Conservation (phyloP, 53 echinoderm and acorn worm genomes). For the Apostichopus leukothele region DNA sequence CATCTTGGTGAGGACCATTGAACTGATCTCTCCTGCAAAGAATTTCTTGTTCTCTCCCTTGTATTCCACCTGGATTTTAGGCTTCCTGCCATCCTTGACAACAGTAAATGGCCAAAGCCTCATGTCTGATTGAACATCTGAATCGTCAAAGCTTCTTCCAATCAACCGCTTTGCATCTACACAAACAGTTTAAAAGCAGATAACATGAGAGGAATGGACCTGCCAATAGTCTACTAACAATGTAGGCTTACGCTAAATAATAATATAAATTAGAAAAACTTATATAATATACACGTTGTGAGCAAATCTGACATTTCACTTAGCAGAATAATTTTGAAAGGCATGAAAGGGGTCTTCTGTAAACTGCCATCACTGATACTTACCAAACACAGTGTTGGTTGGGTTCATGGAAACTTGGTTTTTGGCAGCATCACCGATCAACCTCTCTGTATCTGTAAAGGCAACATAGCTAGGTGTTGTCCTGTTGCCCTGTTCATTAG, state of each 20-base stretch:
- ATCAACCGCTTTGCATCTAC: slow-evolving; percentile 92
- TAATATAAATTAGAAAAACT: too few species aligned
- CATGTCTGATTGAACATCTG: slow-evolving; percentile 66
- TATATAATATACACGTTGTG: too few species aligned
- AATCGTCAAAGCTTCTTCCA: slow-evolving; percentile 70
- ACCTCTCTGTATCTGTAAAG: slow-evolving; percentile 87
- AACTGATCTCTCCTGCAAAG: slow-evolving; percentile 85
- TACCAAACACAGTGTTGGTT: slow-evolving; percentile 90
- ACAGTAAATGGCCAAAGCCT: slow-evolving; percentile 79
- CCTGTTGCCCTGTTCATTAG: slow-evolving; percentile 93
- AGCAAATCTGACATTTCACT: too few species aligned
- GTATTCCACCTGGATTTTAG: slow-evolving; percentile 75
- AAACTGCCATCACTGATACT: not conserved
- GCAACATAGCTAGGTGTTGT: slow-evolving; percentile 93
- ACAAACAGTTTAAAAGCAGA: not conserved
- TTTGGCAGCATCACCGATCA: slow-evolving; percentile 91
- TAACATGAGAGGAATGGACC: too few species aligned
- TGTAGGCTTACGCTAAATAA: too few species aligned
- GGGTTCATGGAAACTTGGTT: slow-evolving; percentile 94
- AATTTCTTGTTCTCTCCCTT: slow-evolving; percentile 78
- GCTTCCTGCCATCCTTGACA: slow-evolving; percentile 58
- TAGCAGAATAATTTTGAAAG: too few species aligned
- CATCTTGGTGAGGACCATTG: slow-evolving; percentile 91
- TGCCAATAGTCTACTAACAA: too few species aligned
- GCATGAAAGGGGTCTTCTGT: too few species aligned